These are phyloP conservation scores for Crocuta crocuta DNA, from an alignment of 2,113 vertebrate species.

Conservation along the genomic window DNA sequence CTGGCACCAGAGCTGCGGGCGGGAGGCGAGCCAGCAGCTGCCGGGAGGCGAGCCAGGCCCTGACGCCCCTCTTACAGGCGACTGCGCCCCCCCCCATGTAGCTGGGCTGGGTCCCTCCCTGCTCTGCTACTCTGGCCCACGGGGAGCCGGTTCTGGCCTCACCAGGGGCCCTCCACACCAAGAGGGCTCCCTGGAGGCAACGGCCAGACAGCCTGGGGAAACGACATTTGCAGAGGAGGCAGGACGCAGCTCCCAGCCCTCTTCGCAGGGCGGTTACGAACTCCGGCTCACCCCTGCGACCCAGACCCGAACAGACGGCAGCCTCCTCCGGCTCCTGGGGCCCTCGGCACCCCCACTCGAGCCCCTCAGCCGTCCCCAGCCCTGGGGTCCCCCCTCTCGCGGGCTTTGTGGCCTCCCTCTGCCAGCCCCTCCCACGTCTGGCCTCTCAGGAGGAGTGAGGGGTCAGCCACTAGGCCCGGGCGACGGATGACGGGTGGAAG, in stretches of 20 bases:
- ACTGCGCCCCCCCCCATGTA: accelerated
- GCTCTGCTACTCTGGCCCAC: too few relatives aligned
- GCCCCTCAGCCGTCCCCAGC: not conserved
- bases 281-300: not conserved
- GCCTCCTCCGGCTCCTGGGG: too few relatives aligned
- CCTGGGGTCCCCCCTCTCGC: accelerated
- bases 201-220: accelerated
- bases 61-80: accelerated
- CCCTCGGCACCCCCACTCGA: not conserved
- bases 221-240: accelerated
- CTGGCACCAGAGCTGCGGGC: not conserved
- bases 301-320: not conserved
- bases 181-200: not conserved
- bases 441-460: not conserved
- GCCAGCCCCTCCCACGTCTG: accelerated
- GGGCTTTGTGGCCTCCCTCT: not conserved
- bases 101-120: not conserved
- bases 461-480: not conserved
- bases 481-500: accelerated
- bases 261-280: accelerated
- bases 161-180: accelerated
- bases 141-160: not conserved
- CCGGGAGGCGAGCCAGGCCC: not conserved
- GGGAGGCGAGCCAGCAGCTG: not conserved
- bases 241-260: not conserved